Percentiles rank a stretch among this genome's conserved stretches.
These are phyloP conservation scores for Fratercula arctica DNA, from an alignment of 2,797 vertebrate genomes.

Conservation along the genomic window DNA sequence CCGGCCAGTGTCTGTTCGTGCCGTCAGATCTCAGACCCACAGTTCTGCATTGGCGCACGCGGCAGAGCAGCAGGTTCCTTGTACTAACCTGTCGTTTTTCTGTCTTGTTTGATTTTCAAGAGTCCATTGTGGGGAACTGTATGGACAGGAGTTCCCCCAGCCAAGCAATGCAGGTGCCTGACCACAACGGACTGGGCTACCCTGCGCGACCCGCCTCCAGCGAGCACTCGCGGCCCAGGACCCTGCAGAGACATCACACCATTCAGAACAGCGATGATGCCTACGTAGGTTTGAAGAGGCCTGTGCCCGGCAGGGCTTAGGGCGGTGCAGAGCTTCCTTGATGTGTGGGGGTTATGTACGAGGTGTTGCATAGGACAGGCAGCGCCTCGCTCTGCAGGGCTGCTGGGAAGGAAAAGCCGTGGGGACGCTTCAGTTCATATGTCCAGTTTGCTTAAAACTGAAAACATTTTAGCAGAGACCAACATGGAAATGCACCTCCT, in stretches of 20 bases:
- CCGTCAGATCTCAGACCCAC: rapidly evolving
- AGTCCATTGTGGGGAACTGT: constrained; percentile 80
- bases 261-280: constrained; percentile 98
- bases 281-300: constrained; percentile 82
- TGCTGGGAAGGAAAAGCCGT: not conserved
- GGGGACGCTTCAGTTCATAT: rapidly evolving
- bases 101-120: constrained; percentile 55
- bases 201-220: constrained; percentile 73
- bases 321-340: too few species aligned
- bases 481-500: rapidly evolving
- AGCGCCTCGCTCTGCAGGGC: not conserved
- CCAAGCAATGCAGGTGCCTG: constrained; percentile 89
- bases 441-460: rapidly evolving
- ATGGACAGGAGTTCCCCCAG: constrained; percentile 84
- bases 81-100: not conserved
- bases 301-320: rapidly evolving
- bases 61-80: not conserved
- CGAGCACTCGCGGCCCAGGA: constrained; percentile 82
- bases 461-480: not conserved
- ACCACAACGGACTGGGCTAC: constrained; percentile 87
- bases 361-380: rapidly evolving
- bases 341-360: rapidly evolving
- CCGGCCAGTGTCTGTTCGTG: rapidly evolving
- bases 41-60: rapidly evolving
- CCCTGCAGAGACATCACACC: constrained; percentile 96